These are phyloP conservation scores for Centropristis striata DNA, from an alignment of 2,113 vertebrate species.

Conservation along the genomic window DNA sequence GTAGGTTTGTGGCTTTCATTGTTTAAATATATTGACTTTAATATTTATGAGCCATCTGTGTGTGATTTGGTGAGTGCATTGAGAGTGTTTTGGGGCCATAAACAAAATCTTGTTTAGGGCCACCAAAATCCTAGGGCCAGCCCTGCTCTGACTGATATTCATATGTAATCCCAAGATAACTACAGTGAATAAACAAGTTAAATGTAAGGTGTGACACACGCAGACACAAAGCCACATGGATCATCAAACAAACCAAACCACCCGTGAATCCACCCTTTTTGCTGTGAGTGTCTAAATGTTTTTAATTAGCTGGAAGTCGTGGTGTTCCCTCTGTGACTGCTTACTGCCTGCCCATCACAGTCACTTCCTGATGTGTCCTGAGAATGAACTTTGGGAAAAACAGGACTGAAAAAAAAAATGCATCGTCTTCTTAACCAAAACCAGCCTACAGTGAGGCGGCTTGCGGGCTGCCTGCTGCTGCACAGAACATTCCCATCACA, in stretches of 20 bases:
- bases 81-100: too few species aligned
- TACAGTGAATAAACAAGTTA: constrained; percentile 47
- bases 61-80: too few species aligned
- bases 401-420: constrained; percentile 40
- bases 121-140: too few species aligned
- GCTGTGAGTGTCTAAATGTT: constrained; percentile 82
- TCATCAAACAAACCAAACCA: constrained; percentile 71
- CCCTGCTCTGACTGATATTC: not conserved
- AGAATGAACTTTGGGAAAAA: constrained; percentile 80
- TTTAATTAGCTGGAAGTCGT: constrained; percentile 82
- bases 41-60: too few species aligned
- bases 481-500: constrained; percentile 71
- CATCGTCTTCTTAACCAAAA: constrained; percentile 76
- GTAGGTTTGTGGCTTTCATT: too few species aligned
- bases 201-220: constrained; percentile 63
- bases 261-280: constrained; percentile 70
- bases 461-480: constrained; percentile 66
- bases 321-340: constrained; percentile 76
- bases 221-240: constrained; percentile 52
- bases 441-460: constrained; percentile 63
- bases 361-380: constrained; percentile 80
- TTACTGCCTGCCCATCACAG: constrained; percentile 74
- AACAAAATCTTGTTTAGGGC: too few species aligned
- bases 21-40: too few species aligned
- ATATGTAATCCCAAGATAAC: constrained; percentile 1